phyloP scores from a whole-genome alignment of 2,113 vertebrate species.

The Opisthocomus hoazin region DNA sequence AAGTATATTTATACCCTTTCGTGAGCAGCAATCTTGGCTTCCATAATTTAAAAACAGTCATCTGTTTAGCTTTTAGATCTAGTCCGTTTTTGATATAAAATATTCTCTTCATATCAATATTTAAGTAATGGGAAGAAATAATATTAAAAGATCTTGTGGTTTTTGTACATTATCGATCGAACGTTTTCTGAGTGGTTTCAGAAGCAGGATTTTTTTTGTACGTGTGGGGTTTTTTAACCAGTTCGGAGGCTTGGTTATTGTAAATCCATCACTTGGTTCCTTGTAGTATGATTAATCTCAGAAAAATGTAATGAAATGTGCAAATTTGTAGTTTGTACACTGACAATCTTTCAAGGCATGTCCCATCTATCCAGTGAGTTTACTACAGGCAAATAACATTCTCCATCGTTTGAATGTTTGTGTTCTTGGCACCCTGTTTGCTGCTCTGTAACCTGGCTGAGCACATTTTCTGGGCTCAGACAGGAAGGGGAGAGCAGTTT shows the following conservation, averaged over 20 bases:
- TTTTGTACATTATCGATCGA: background rate
- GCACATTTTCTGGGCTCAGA: constrained; percentile 31
- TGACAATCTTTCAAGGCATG: constrained; percentile 5
- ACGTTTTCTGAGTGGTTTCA: background rate
- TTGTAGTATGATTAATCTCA: constrained; percentile 30
- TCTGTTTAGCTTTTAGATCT: background rate
- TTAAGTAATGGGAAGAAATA: constrained; percentile 8
- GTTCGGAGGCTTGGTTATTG: background rate
- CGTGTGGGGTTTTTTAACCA: background rate
- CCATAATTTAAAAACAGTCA: background rate
- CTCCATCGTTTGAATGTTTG: constrained; percentile 48
- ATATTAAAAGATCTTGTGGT: background rate
- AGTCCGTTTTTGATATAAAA: background rate
- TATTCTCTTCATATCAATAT: background rate
- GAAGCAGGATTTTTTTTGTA: background rate
- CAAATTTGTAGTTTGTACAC: constrained; percentile 26
- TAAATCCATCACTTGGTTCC: constrained; percentile 37
- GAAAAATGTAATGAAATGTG: constrained; percentile 24
- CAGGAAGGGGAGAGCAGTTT: constrained; percentile 33
- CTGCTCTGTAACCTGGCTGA: constrained; percentile 41
- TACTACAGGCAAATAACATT: constrained; percentile 15
- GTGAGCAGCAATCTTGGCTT: background rate
- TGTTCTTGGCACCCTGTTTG: constrained; percentile 41
- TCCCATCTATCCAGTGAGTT: background rate
- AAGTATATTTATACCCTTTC: background rate